Conservation (phyloP, 1,140 invertebrate species). For the Cydia splendana region DNA sequence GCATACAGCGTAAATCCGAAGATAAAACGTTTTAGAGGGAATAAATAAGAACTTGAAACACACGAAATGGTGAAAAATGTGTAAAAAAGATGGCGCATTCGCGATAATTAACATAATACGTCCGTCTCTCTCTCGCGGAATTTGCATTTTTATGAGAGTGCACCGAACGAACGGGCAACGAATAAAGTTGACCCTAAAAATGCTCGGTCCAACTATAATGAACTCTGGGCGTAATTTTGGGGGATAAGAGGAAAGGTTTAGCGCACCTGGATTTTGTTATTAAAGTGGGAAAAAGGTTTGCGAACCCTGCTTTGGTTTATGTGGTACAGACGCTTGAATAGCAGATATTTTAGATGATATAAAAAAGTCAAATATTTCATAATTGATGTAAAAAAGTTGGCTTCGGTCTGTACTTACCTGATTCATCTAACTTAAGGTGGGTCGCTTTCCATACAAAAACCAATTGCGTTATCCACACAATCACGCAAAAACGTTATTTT, state of each 20-base stretch:
- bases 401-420: too few species aligned
- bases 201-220: conserved; percentile 13
- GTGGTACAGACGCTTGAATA: background rate
- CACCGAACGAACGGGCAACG: background rate
- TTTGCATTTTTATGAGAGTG: conserved; percentile 33
- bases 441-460: too few species aligned
- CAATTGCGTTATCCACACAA: too few species aligned
- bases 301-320: background rate
- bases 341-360: background rate
- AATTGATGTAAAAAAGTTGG: too few species aligned
- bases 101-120: conserved; percentile 25
- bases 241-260: conserved; percentile 28
- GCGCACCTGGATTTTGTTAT: conserved; percentile 29
- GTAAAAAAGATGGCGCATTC: conserved; percentile 19
- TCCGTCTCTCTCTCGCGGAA: background rate
- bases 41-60: conserved; percentile 29
- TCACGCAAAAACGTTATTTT: too few species aligned
- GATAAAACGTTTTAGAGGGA: conserved; percentile 22
- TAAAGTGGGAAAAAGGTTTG: conserved; percentile 8
- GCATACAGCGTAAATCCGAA: conserved; percentile 9
- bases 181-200: background rate
- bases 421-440: too few species aligned
- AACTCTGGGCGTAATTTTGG: background rate
- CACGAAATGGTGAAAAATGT: conserved; percentile 22
- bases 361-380: background rate